Percentiles rank a stretch among this genome's conserved stretches.
Evolutionary conservation across 92 coral and sea anemone genomes (phyloP).

Genomic region (Zoanthus solanderi): DNA sequence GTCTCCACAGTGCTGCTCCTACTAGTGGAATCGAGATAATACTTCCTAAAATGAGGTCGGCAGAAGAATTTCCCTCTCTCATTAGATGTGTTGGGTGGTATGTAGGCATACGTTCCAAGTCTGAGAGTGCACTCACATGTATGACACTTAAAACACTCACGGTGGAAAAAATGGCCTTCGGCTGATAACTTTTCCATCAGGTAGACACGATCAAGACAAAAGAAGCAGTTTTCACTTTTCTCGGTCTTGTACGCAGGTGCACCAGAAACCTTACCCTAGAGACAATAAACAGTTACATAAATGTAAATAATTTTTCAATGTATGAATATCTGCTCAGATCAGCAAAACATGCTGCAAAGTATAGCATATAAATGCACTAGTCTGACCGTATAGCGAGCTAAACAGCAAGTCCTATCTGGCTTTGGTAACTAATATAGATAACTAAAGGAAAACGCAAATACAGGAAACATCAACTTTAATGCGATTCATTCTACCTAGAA

Average conservation of each 20-base stretch:
- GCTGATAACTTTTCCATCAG: conserved; percentile 95
- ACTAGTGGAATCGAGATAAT: conserved; percentile 17
- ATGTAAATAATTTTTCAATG: too few species aligned
- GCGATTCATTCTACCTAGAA: too few species aligned
- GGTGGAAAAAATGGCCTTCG: conserved; percentile 98
- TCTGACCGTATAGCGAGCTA: too few species aligned
- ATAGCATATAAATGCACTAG: too few species aligned
- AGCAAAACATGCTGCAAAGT: too few species aligned
- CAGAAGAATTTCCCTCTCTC: conserved; percentile 90
- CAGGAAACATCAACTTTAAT: too few species aligned
- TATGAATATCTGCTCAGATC: too few species aligned
- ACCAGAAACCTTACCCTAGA: conserved; percentile 29
- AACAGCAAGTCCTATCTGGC: too few species aligned
- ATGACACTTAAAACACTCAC: conserved; percentile 95
- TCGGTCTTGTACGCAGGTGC: conserved; percentile 72
- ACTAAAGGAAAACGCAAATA: too few species aligned
- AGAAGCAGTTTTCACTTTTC: conserved; percentile 92
- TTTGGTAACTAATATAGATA: too few species aligned
- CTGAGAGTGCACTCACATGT: conserved; percentile 88
- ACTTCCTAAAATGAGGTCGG: conserved; percentile 84
- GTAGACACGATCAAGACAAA: conserved; percentile 87
- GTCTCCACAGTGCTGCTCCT: conserved; percentile 45
- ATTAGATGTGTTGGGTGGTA: conserved; percentile 75
- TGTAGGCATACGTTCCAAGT: conserved; percentile 89
- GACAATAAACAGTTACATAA: neutral